Evolutionary conservation across 2,113 vertebrate genomes (phyloP).

Genomic region (Morone saxatilis): DNA sequence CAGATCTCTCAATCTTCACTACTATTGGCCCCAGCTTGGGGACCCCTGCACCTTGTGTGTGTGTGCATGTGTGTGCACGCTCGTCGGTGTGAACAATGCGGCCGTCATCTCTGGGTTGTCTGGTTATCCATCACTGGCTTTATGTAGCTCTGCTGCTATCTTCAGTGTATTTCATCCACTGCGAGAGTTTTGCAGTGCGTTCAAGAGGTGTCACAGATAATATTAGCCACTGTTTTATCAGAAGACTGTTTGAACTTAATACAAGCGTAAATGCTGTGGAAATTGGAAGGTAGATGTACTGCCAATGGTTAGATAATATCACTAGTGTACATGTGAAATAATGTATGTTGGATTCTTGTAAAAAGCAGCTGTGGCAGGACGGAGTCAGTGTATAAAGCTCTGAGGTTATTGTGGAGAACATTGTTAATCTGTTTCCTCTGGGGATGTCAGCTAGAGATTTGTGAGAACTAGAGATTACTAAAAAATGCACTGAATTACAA

Average conservation of each 20-base stretch:
- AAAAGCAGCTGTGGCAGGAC: constrained; percentile 5
- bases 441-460: constrained; percentile 30
- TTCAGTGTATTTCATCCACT: constrained; percentile 27
- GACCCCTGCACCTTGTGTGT: constrained; percentile 32
- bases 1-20: constrained; percentile 68
- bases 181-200: constrained; percentile 6
- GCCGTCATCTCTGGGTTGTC: constrained; percentile 43
- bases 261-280: constrained; percentile 29
- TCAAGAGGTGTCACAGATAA: constrained; percentile 53
- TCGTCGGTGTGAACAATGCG: constrained; percentile 61
- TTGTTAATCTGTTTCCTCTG: constrained; percentile 42
- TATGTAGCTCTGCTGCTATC: constrained; percentile 30
- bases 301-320: constrained; percentile 16
- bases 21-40: constrained; percentile 23
- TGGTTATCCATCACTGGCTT: constrained; percentile 66
- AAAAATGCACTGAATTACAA: constrained; percentile 25
- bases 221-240: constrained; percentile 55
- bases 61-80: constrained; percentile 9
- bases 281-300: constrained; percentile 26
- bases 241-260: constrained; percentile 43
- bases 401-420: constrained; percentile 24
- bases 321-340: not conserved
- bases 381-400: constrained; percentile 12
- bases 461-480: constrained; percentile 36
- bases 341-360: not conserved